phyloP scores from a whole-genome alignment of 2,888 invertebrate genomes.

The Pyrrhosoma nymphula region DNA sequence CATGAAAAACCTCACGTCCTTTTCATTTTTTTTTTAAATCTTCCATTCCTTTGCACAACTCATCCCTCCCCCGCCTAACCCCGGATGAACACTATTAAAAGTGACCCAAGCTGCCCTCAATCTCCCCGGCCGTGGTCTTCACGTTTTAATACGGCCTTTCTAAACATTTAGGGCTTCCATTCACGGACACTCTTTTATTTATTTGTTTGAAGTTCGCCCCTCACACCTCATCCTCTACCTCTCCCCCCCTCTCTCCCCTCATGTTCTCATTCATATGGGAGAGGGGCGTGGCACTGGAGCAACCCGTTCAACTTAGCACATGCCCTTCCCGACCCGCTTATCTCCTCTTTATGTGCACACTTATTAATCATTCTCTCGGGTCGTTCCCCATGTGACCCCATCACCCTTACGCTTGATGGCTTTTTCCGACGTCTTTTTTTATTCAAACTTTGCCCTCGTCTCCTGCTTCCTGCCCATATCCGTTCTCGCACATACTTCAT shows the following conservation, averaged over 20 bases:
- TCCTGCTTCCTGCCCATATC: not conserved
- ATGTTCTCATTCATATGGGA: not conserved
- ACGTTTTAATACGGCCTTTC: not conserved
- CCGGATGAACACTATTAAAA: not conserved
- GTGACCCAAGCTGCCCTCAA: not conserved
- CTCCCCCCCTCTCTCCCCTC: not conserved
- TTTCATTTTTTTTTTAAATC: too few species aligned
- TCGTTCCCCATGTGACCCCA: not conserved
- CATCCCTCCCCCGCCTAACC: not conserved
- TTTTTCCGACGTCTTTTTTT: not conserved
- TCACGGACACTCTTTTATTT: not conserved
- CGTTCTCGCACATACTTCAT: not conserved
- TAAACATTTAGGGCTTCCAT: not conserved
- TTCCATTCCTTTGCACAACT: not conserved
- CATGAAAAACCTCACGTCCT: not conserved
- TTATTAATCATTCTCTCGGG: not conserved
- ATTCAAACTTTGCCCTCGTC: not conserved
- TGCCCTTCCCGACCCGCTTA: not conserved
- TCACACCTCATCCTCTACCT: not conserved
- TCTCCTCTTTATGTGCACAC: constrained; percentile 10
- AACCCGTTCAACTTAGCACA: not conserved
- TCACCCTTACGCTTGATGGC: not conserved
- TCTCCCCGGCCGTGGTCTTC: not conserved
- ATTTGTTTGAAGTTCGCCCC: too few species aligned
- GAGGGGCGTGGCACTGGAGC: not conserved